Evolutionary conservation across 1,140 invertebrate species (phyloP).

Genomic region (Portunus trituberculatus): DNA sequence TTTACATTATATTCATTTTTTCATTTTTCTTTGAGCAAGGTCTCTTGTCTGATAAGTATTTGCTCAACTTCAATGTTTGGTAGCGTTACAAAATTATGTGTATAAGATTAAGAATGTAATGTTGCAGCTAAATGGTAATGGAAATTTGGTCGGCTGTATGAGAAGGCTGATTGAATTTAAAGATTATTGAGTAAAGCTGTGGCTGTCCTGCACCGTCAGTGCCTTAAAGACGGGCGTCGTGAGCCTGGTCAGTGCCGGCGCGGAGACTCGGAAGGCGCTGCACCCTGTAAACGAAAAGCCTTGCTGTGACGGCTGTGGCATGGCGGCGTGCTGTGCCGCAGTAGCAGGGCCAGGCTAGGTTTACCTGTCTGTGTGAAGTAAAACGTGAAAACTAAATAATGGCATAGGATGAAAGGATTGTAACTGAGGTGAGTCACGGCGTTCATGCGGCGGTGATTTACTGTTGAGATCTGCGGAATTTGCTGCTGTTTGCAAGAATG

Average conservation of each 20-base stretch:
- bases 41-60: neutral
- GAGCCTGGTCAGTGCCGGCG: constrained; percentile 6
- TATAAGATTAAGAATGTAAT: too few relatives aligned
- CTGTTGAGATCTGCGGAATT: too few relatives aligned
- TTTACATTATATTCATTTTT: neutral
- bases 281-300: neutral
- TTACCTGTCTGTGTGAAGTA: neutral
- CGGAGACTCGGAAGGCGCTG: neutral
- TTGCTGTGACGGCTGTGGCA: neutral
- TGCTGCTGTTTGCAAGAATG: too few relatives aligned
- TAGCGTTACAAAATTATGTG: neutral
- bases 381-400: neutral
- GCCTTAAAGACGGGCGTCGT: constrained; percentile 18
- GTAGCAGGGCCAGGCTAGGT: neutral
- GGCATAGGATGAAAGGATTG: too few relatives aligned
- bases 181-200: neutral
- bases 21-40: too few relatives aligned
- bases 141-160: too few relatives aligned
- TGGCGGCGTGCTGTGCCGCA: neutral
- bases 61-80: neutral
- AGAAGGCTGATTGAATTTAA: too few relatives aligned
- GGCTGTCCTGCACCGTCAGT: neutral
- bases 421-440: too few relatives aligned
- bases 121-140: too few relatives aligned
- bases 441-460: too few relatives aligned